These are phyloP conservation scores for Psittacus erithacus DNA, from an alignment of 2,113 vertebrate genomes.

Conservation along the genomic window DNA sequence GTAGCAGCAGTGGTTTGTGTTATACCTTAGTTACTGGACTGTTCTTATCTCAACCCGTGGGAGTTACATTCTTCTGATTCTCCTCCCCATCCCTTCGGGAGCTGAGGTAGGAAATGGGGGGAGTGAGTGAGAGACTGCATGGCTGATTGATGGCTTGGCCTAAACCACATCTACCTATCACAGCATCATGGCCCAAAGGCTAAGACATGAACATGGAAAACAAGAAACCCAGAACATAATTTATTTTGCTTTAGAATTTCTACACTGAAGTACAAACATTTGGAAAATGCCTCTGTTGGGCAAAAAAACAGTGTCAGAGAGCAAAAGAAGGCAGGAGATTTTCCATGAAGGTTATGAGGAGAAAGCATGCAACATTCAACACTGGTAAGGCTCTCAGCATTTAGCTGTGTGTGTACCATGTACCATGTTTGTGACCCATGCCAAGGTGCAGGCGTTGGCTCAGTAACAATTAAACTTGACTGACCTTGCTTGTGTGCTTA, in stretches of 20 bases:
- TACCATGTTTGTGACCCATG: not conserved
- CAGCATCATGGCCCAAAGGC: not conserved
- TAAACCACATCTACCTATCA: not conserved
- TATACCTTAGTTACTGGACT: too few species aligned
- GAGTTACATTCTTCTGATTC: too few species aligned
- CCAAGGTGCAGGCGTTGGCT: not conserved
- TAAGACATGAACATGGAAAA: not conserved
- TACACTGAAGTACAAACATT: not conserved
- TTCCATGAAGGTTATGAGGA: not conserved
- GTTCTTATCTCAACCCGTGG: too few species aligned
- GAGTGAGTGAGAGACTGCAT: too few species aligned
- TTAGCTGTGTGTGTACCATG: not conserved
- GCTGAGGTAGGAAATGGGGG: too few species aligned
- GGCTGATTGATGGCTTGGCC: too few species aligned
- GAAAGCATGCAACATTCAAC: accelerated
- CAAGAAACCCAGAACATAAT: not conserved
- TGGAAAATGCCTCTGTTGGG: not conserved
- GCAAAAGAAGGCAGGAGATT: not conserved
- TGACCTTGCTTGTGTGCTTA: not conserved
- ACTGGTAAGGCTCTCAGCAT: accelerated
- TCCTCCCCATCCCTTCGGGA: too few species aligned
- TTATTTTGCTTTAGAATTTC: not conserved
- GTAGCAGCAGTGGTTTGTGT: too few species aligned
- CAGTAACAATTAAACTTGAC: not conserved
- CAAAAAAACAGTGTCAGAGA: not conserved